Base-by-base conservation (phyloP, 2,797 vertebrate species). In the Lagocephalus sceleratus region DNA sequence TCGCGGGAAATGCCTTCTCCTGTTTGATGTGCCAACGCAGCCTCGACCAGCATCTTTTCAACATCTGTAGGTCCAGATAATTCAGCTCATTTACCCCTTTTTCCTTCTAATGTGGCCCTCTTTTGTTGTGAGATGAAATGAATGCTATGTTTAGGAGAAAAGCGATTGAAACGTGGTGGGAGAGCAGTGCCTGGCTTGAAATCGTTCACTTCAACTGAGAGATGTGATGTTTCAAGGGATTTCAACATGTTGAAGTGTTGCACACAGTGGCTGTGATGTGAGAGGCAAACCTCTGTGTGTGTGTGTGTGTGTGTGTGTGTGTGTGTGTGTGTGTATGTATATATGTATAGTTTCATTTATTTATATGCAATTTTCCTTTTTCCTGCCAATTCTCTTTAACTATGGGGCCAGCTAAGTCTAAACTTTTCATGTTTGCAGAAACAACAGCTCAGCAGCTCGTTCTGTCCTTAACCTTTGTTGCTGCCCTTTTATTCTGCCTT, bases 21-120 rank as follows among this genome's bases (percentile, higher is more conserved):
- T 67, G 57, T 83, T 84, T 88, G 70, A 88, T 81, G 77, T 75
- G 54, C 49, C 57, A 54, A 67, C 61, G 54, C 53, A 66, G 70
- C 51, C 62, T 51, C 54, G 76, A 52, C 70, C 64, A 42, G 47
- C 47, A 2, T 52, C 75, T 75, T 82, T 85, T 88, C 70, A 88
- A 77, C 79, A 76, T 78, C 51, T 23, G 59, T 48, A 70, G 14
- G 32, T 35, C 32, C 32, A 35, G 12, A 35, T 35, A 35, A 35
- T 35, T 35, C 12, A 3, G 32, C 32, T 4, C 12, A 35, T 35
- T 35, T 35, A 14, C 12, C 32, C 3, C 9, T 11, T 35, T 14
- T 15, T 35, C 14, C 14, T 35, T 14, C 54, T 79, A 78, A 84
- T 76, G 70, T 32, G 55, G 57, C 63, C 75, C 45, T 16, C 57